Conservation (phyloP, 2,888 invertebrate genomes). For the Chironomus riparius region DNA sequence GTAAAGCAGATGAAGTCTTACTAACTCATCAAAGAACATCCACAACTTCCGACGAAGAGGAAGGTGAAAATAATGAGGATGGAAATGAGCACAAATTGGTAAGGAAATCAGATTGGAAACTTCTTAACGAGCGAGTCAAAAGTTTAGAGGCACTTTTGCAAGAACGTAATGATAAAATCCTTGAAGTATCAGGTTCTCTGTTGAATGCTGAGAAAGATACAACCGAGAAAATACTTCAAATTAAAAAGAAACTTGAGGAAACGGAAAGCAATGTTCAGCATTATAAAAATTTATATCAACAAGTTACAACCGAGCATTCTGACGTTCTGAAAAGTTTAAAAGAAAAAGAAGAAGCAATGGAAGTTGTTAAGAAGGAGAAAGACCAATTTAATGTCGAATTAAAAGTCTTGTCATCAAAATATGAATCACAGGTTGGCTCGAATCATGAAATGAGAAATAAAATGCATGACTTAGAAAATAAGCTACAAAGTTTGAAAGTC, state of each 20-base stretch:
- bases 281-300: slow-evolving; percentile 26
- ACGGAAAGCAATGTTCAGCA: slow-evolving; percentile 29
- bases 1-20: slow-evolving; percentile 39
- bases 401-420: slow-evolving; percentile 35
- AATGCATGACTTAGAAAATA: slow-evolving; percentile 34
- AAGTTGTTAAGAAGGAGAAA: slow-evolving; percentile 30
- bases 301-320: background rate
- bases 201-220: slow-evolving; percentile 39
- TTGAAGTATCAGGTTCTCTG: slow-evolving; percentile 38
- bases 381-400: slow-evolving; percentile 36
- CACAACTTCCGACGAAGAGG: slow-evolving; percentile 36
- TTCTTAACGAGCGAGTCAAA: slow-evolving; percentile 41
- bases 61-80: background rate
- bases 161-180: slow-evolving; percentile 43
- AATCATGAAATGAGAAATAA: slow-evolving; percentile 35
- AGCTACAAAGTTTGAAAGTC: slow-evolving; percentile 35
- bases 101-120: slow-evolving; percentile 27
- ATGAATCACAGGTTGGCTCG: slow-evolving; percentile 30
- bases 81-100: slow-evolving; percentile 25
- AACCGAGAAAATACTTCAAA: slow-evolving; percentile 36
- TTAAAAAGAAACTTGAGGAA: slow-evolving; percentile 24
- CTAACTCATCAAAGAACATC: background rate
- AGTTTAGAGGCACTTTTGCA: slow-evolving; percentile 41
- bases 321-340: slow-evolving; percentile 19
- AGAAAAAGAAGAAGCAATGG: slow-evolving; percentile 26